phyloP scores from a whole-genome alignment of 53 echinoderm and acorn worm genomes.

The Mesocentrotus franciscanus region DNA sequence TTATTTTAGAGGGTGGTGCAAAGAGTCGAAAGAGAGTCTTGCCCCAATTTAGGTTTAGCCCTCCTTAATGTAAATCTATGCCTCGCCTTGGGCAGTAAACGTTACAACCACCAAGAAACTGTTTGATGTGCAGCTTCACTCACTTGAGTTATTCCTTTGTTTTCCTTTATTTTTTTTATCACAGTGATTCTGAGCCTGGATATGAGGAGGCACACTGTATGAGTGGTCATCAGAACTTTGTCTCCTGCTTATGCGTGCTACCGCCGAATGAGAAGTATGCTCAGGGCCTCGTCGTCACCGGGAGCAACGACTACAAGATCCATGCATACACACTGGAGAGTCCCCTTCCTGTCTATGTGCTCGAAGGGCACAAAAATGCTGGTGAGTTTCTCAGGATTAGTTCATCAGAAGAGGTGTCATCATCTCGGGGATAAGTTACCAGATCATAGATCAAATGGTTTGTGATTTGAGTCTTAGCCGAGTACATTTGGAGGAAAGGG shows the following conservation, averaged over 20 bases:
- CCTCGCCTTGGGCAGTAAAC: too few relatives aligned
- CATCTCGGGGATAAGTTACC: too few relatives aligned
- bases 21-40: too few relatives aligned
- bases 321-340: conserved; percentile 89
- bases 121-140: too few relatives aligned
- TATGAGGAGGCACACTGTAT: conserved; percentile 86
- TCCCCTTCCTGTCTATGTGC: conserved; percentile 83
- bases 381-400: conserved; percentile 64
- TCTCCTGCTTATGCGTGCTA: conserved; percentile 85
- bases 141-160: neutral
- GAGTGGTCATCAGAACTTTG: conserved; percentile 95
- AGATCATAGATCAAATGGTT: too few relatives aligned
- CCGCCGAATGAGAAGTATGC: conserved; percentile 91
- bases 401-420: too few relatives aligned
- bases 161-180: neutral
- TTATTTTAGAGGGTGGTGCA: too few relatives aligned
- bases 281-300: conserved; percentile 88
- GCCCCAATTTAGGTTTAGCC: too few relatives aligned
- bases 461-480: too few relatives aligned
- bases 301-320: conserved; percentile 94
- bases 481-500: too few relatives aligned
- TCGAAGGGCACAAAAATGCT: conserved; percentile 87
- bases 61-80: too few relatives aligned
- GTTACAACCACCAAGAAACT: too few relatives aligned
- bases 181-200: conserved; percentile 22